Evolutionary conservation across 2,113 vertebrate genomes (phyloP).

Genomic region (Epinephelus lanceolatus): DNA sequence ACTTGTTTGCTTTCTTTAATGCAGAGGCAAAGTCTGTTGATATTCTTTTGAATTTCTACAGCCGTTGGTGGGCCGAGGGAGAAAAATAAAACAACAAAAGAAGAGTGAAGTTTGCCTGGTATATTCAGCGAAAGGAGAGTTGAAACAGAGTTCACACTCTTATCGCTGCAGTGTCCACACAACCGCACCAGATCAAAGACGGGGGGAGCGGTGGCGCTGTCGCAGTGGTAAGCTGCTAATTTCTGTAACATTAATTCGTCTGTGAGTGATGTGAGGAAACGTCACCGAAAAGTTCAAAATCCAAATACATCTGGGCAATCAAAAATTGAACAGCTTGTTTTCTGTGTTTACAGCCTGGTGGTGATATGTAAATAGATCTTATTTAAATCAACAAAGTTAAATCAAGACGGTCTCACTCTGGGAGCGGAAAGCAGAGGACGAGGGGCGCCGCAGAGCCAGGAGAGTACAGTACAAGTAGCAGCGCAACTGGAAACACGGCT

Average conservation of each 20-base stretch:
- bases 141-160: constrained; percentile 77
- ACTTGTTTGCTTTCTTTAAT: constrained; percentile 82
- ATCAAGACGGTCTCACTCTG: constrained; percentile 58
- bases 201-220: constrained; percentile 46
- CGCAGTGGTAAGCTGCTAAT: constrained; percentile 42
- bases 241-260: constrained; percentile 36
- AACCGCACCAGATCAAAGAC: constrained; percentile 62
- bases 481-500: constrained; percentile 48
- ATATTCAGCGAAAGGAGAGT: constrained; percentile 61
- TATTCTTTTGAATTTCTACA: constrained; percentile 81
- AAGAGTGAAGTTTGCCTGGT: constrained; percentile 65
- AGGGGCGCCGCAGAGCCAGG: constrained; percentile 38
- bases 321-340: constrained; percentile 58
- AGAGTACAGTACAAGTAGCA: constrained; percentile 57
- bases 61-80: constrained; percentile 68
- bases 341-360: constrained; percentile 47
- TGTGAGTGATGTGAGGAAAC: constrained; percentile 41
- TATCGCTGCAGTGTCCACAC: constrained; percentile 54
- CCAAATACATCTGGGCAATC: constrained; percentile 55
- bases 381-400: constrained; percentile 75
- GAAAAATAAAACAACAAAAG: constrained; percentile 68
- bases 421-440: constrained; percentile 55
- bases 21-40: constrained; percentile 74
- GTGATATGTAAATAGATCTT: constrained; percentile 70
- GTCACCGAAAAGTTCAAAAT: constrained; percentile 42